Conservation (phyloP, 2,888 invertebrate species). For the Salticus scenicus region DNA sequence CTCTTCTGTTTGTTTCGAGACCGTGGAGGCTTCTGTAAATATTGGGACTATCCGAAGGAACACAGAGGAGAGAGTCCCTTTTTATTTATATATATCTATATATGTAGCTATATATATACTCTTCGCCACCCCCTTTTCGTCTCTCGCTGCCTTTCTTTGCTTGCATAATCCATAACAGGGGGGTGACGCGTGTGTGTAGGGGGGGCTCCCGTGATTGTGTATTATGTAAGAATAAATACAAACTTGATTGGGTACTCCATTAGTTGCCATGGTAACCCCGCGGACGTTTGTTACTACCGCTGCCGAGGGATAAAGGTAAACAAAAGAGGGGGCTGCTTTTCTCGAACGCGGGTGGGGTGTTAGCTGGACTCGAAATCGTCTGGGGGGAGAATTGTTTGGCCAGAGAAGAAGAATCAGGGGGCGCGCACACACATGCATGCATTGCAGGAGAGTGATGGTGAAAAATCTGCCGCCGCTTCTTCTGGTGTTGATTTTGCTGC, state of each 20-base stretch:
- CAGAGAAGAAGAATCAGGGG: slow-evolving; percentile 58
- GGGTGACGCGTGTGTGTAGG: slow-evolving; percentile 18
- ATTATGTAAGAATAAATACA: slow-evolving; percentile 72
- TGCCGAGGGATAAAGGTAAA: slow-evolving; percentile 55
- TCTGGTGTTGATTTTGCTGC: slow-evolving; percentile 64
- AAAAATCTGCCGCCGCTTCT: slow-evolving; percentile 63
- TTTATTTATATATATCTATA: slow-evolving; percentile 64
- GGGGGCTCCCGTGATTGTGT: slow-evolving; percentile 68
- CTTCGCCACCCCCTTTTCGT: slow-evolving; percentile 35
- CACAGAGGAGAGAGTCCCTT: slow-evolving; percentile 51
- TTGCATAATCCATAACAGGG: slow-evolving; percentile 71
- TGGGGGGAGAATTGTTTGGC: slow-evolving; percentile 33
- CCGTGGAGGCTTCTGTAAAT: slow-evolving; percentile 68
- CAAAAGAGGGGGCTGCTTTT: slow-evolving; percentile 57
- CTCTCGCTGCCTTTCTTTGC: slow-evolving; percentile 59
- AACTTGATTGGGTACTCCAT: slow-evolving; percentile 71
- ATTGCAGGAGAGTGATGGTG: slow-evolving; percentile 56
- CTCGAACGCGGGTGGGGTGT: slow-evolving; percentile 28
- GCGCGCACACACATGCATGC: slow-evolving; percentile 53
- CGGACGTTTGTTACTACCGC: slow-evolving; percentile 67
- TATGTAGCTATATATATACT: slow-evolving; percentile 57
- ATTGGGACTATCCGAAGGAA: slow-evolving; percentile 65
- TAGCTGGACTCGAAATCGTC: slow-evolving; percentile 44
- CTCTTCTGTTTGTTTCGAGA: slow-evolving; percentile 65
- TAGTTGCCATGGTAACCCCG: slow-evolving; percentile 70